These are phyloP conservation scores for Morinoia aosen DNA, from an alignment of 2,888 invertebrate species.

Conservation along the genomic window DNA sequence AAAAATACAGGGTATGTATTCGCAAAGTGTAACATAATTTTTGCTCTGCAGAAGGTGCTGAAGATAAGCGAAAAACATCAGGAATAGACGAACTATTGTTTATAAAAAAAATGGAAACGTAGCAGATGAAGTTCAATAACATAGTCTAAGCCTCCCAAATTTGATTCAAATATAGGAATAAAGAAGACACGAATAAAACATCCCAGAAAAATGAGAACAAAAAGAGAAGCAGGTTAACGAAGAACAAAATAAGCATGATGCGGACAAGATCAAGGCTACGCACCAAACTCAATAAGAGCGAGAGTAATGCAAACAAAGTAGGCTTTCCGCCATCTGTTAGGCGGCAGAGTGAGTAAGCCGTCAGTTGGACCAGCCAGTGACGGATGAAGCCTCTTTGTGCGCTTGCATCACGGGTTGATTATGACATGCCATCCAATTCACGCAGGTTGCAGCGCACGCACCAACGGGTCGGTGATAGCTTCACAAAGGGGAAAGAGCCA, in stretches of 20 bases:
- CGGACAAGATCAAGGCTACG: background rate
- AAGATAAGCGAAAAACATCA: background rate
- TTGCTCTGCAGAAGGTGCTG: background rate
- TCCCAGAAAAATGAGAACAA: background rate
- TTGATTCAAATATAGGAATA: background rate
- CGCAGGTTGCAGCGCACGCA: background rate
- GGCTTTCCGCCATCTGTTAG: conserved; percentile 33
- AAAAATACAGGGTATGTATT: background rate
- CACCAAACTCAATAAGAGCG: background rate
- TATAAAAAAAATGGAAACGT: background rate
- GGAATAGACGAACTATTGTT: no score
- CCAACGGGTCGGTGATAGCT: background rate
- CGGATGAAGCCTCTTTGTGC: conserved; percentile 1
- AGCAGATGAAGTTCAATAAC: background rate
- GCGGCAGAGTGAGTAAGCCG: conserved; percentile 5
- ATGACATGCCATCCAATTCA: background rate
- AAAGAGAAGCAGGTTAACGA: background rate
- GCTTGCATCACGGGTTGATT: background rate
- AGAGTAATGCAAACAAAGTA: conserved; percentile 22
- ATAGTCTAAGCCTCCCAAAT: background rate
- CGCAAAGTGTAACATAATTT: background rate
- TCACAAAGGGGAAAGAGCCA: background rate
- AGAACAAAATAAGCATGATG: background rate
- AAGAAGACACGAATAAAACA: background rate
- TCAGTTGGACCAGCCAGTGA: background rate